Evolutionary conservation across 2,113 vertebrate species (phyloP).

Genomic region (Elaphurus davidianus): DNA sequence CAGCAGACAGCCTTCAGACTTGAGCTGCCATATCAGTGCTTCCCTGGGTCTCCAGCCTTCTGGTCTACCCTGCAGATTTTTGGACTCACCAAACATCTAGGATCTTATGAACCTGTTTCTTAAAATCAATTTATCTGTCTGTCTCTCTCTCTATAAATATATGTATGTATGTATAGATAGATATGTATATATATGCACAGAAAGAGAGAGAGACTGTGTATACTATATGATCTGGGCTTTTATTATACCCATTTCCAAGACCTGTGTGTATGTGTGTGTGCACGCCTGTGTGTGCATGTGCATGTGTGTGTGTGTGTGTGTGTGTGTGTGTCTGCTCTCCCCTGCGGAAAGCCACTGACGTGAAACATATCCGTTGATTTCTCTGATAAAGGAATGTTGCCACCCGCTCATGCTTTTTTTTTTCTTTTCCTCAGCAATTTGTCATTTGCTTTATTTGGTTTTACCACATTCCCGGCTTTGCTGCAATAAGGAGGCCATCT

Average conservation of each 20-base stretch:
- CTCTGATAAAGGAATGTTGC: not conserved
- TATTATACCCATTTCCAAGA: not conserved
- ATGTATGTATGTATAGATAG: not conserved
- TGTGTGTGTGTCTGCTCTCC: not conserved
- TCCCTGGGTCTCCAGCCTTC: not conserved
- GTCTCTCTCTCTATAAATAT: accelerated
- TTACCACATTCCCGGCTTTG: not conserved
- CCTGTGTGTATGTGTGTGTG: not conserved
- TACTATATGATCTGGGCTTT: not conserved
- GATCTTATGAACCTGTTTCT: not conserved
- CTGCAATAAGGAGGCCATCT: not conserved
- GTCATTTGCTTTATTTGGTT: not conserved
- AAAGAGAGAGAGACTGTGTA: not conserved
- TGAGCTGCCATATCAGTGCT: accelerated
- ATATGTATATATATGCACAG: not conserved
- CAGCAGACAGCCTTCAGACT: not conserved
- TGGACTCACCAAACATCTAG: not conserved
- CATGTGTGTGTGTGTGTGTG: accelerated
- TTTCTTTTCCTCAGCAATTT: not conserved
- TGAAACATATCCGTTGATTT: not conserved
- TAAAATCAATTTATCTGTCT: not conserved
- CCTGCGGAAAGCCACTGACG: not conserved
- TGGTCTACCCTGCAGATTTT: not conserved
- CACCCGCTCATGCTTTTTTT: not conserved
- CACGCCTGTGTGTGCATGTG: not conserved